Percentiles rank a stretch among this genome's conserved stretches.
These are phyloP conservation scores for Tetrao urogallus DNA, from an alignment of 2,113 vertebrate genomes.

Conservation along the genomic window DNA sequence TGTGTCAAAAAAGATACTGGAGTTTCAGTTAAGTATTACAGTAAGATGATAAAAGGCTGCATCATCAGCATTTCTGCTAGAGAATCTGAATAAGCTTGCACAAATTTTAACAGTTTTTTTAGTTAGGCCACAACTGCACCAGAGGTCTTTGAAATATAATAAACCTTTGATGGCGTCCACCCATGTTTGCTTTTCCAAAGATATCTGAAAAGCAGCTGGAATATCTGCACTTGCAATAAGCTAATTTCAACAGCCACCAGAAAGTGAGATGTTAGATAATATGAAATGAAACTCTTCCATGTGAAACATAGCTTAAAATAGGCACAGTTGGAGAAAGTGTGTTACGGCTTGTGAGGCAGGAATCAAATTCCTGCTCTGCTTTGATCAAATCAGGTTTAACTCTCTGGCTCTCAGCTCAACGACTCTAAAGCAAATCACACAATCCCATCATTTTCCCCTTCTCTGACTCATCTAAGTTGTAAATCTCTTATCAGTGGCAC, in stretches of 20 bases:
- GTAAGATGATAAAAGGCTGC: not conserved
- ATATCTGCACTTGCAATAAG: not conserved
- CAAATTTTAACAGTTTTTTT: not conserved
- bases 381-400: slow-evolving; percentile 49
- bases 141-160: not conserved
- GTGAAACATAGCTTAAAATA: not conserved
- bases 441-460: slow-evolving; percentile 37
- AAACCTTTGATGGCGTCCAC: not conserved
- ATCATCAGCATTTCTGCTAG: not conserved
- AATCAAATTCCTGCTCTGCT: slow-evolving; percentile 19
- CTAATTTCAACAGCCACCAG: not conserved
- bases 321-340: not conserved
- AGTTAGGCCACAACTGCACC: not conserved
- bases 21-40: not conserved
- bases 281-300: not conserved
- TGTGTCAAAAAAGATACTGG: not conserved
- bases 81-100: not conserved
- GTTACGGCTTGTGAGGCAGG: not conserved
- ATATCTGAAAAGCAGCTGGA: not conserved
- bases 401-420: not conserved
- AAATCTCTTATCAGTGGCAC: slow-evolving; percentile 17
- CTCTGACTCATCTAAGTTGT: slow-evolving; percentile 9
- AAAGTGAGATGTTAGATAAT: not conserved
- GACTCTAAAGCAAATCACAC: not conserved
- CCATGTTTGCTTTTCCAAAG: not conserved